phyloP scores from a whole-genome alignment of 2,888 invertebrate genomes.

The Cremastinae sp. region DNA sequence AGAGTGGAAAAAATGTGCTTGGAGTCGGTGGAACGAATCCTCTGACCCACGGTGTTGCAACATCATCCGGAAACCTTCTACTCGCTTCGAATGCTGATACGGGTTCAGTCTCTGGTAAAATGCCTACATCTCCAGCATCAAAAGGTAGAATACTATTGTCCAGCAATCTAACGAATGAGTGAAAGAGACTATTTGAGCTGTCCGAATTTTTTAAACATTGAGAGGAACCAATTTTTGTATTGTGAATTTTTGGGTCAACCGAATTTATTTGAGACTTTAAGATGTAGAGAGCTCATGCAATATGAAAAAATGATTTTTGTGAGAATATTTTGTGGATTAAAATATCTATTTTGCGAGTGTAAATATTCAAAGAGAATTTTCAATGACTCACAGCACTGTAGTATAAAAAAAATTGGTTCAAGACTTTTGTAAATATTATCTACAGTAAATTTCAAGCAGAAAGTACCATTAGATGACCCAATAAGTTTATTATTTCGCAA shows the following conservation, averaged over 20 bases:
- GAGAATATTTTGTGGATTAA: too few species aligned
- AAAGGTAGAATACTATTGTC: slow-evolving; percentile 76
- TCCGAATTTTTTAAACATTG: neutral
- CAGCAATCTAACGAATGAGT: slow-evolving; percentile 59
- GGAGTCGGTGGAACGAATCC: slow-evolving; percentile 63
- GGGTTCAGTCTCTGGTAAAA: slow-evolving; percentile 57
- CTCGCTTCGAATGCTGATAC: slow-evolving; percentile 69
- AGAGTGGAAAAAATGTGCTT: slow-evolving; percentile 68
- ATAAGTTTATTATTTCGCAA: too few species aligned
- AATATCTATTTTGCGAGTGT: too few species aligned
- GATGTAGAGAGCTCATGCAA: neutral
- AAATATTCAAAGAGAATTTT: neutral
- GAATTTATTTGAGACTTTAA: neutral
- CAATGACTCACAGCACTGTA: neutral
- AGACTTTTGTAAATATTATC: slow-evolving; percentile 11
- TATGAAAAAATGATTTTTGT: too few species aligned
- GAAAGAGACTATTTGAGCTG: slow-evolving; percentile 11
- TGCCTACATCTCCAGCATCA: slow-evolving; percentile 66
- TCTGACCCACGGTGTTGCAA: slow-evolving; percentile 61
- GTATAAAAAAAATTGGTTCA: neutral
- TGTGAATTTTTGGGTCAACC: neutral
- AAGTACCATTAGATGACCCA: too few species aligned
- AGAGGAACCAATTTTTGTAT: neutral
- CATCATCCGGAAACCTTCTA: slow-evolving; percentile 69
- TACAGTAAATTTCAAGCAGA: slow-evolving; percentile 23